These are phyloP conservation scores for Hyppa rectilinea DNA, from an alignment of 2,888 invertebrate species.

Conservation along the genomic window DNA sequence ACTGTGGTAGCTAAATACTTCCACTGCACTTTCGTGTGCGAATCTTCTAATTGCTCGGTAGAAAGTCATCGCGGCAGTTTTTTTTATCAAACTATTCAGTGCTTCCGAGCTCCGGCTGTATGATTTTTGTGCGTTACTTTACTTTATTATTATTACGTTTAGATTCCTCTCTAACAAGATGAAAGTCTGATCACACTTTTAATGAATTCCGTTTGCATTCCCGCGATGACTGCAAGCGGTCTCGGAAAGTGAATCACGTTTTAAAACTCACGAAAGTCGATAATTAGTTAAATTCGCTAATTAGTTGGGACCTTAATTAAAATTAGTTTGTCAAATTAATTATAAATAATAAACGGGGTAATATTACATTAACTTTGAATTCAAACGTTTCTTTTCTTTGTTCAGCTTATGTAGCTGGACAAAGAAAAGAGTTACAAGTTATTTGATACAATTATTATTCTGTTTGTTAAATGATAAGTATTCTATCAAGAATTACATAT, in stretches of 20 bases:
- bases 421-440: too few relatives aligned
- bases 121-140: constrained; percentile 85
- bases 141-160: constrained; percentile 81
- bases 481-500: neutral
- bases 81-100: constrained; percentile 76
- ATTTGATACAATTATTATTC: neutral
- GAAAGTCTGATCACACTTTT: constrained; percentile 86
- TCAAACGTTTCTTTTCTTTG: neutral
- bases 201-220: constrained; percentile 81
- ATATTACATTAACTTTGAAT: neutral
- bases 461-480: too few relatives aligned
- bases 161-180: constrained; percentile 85
- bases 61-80: constrained; percentile 84
- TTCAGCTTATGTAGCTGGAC: neutral
- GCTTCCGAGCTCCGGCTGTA: constrained; percentile 75
- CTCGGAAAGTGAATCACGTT: constrained; percentile 73
- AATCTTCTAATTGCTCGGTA: constrained; percentile 88
- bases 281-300: constrained; percentile 67
- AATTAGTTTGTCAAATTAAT: constrained; percentile 9
- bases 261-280: constrained; percentile 67
- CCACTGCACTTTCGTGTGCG: constrained; percentile 85
- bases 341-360: neutral
- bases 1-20: constrained; percentile 63
- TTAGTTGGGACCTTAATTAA: constrained; percentile 52
- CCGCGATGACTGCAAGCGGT: constrained; percentile 66